These are phyloP conservation scores for Leptopilina boulardi DNA, from an alignment of 1,140 invertebrate genomes.

Conservation along the genomic window DNA sequence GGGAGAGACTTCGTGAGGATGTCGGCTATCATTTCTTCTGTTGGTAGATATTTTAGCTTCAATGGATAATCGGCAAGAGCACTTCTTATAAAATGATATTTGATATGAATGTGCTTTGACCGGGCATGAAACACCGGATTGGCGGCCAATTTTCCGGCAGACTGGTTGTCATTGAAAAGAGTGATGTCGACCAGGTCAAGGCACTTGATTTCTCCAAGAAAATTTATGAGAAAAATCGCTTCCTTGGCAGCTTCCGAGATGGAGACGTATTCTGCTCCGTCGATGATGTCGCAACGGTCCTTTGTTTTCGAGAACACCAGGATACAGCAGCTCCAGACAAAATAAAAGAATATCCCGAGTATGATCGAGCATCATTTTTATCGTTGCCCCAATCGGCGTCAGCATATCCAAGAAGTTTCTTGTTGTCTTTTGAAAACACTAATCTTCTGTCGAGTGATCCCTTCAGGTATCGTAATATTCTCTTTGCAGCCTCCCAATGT, in stretches of 20 bases:
- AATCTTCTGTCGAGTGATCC: slow-evolving; percentile 25
- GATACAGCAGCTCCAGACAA: slow-evolving; percentile 6
- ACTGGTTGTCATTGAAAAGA: background rate
- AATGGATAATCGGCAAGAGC: background rate
- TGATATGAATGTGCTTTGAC: background rate
- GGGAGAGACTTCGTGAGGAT: background rate
- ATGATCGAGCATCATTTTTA: slow-evolving; percentile 48
- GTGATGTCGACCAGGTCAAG: background rate
- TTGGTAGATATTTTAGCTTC: background rate
- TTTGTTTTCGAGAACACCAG: background rate
- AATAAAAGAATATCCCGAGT: slow-evolving; percentile 56
- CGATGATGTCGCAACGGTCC: background rate
- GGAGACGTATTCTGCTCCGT: background rate
- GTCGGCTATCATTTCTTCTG: background rate
- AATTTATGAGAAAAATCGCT: background rate
- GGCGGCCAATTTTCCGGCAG: background rate
- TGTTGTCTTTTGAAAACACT: background rate
- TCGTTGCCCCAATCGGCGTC: slow-evolving; percentile 59
- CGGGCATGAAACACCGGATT: background rate
- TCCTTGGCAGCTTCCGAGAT: background rate
- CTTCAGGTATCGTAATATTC: slow-evolving; percentile 57
- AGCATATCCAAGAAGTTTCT: slow-evolving; percentile 43
- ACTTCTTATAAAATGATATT: background rate
- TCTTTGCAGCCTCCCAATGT: slow-evolving; percentile 54
- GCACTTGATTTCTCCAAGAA: background rate